Evolutionary conservation across 1,140 invertebrate genomes (phyloP), one percentile per base, ranked within the genome.

Genomic region (Drosophila neocordata): DNA sequence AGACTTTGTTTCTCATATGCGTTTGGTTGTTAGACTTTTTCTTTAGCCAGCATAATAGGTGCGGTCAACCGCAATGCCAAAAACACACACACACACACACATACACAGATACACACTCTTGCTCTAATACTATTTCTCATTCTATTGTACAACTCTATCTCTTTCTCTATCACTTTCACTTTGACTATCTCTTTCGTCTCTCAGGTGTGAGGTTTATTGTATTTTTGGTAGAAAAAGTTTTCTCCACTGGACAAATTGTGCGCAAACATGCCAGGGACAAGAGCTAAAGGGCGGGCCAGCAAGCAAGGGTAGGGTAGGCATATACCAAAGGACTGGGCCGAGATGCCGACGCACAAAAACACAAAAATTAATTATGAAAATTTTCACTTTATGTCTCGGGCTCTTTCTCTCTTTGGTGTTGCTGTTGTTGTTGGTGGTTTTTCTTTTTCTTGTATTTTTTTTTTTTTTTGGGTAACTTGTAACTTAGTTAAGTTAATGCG

Each of bases 291-390:
- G 41, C 8, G 8, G 24, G 5, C 20, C 18, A 20, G n/a, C n/a
- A 44, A 44, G 41, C 48, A 51, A 55, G 24, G 22, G 41, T 44
- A 31, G 52, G 9, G 13, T 44, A 31, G 52, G 9, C 56, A 58
- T 31, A 31, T 31, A 31, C 6, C 13, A 44, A 44, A 44, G 27
- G 27, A 31, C 2, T 31, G 27, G 27, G 27, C 1, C 7, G 41
- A 13, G 41, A 1, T 18, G 15, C 41, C 41, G 18, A 44, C 6
- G 41, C 9, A 20, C 41, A 44, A 44, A 48, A 48, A 48, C 41
- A 48, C 41, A 48, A 48, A 59, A 59, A 59, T 59, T 59, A 59
- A 59, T 59, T 59, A 59, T 59, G 57, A 59, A 59, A 59, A 48
- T 61, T 61, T 44, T 61, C 59, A 61, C 59, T 61, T 61, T 61